Conservation (phyloP, 1,140 invertebrate species). For the Brachionus rubens region DNA sequence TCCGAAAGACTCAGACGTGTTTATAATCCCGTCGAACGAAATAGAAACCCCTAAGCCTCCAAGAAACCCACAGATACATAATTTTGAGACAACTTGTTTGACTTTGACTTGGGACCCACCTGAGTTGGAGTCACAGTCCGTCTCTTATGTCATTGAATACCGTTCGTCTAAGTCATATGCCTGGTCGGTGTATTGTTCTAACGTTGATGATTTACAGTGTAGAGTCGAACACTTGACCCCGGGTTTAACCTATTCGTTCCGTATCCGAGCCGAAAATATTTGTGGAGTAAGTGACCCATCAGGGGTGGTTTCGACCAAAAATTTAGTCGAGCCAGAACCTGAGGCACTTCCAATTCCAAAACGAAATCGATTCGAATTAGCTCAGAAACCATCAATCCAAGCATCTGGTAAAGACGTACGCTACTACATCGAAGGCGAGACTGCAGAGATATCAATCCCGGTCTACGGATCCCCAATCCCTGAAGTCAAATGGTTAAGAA, state of each 20-base stretch:
- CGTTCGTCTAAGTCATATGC: conserved; percentile 10
- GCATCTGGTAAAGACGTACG: conserved; percentile 77
- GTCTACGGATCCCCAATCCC: conserved; percentile 88
- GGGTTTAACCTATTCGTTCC: conserved; percentile 8
- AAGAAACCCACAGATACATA: not conserved
- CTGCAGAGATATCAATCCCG: conserved; percentile 81
- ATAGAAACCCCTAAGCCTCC: conserved; percentile 5
- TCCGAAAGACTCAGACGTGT: conserved; percentile 25
- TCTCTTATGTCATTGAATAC: conserved; percentile 38
- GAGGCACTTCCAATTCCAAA: too few species aligned
- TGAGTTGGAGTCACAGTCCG: not conserved
- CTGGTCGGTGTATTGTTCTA: conserved; percentile 33
- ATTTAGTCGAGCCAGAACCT: not conserved
- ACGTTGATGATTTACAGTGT: not conserved
- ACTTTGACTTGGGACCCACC: not conserved
- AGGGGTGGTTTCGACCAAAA: not conserved
- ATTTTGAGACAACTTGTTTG: not conserved
- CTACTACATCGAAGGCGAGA: conserved; percentile 82
- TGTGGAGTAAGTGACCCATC: conserved; percentile 32
- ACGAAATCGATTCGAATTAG: not conserved
- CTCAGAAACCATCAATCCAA: conserved; percentile 66
- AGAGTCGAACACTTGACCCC: not conserved
- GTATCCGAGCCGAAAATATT: conserved; percentile 29
- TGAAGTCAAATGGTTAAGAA: conserved; percentile 73
- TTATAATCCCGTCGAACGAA: conserved; percentile 34